Percentiles rank a stretch among this genome's conserved stretches.
Conservation (phyloP, 2,113 vertebrate species). For the Lucifuga dentata region DNA sequence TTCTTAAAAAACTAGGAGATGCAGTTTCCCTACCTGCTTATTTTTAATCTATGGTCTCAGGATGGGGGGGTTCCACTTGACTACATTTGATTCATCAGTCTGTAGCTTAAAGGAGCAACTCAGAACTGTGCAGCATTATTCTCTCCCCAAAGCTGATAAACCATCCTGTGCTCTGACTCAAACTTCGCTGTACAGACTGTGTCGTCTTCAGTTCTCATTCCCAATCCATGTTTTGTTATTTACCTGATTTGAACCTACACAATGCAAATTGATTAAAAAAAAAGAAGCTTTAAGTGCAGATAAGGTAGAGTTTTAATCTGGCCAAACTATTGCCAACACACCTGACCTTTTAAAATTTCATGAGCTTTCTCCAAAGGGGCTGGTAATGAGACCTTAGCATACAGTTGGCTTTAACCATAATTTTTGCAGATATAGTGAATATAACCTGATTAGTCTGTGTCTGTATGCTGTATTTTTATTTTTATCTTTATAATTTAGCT, state of each 20-base stretch:
- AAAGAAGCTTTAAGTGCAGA: slow-evolving; percentile 19
- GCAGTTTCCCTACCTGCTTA: slow-evolving; percentile 39
- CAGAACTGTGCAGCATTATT: slow-evolving; percentile 10
- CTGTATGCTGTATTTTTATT: too few species aligned
- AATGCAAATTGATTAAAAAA: slow-evolving; percentile 40
- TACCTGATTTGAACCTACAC: slow-evolving; percentile 26
- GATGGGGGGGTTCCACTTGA: slow-evolving; percentile 44
- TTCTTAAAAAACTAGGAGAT: slow-evolving; percentile 18
- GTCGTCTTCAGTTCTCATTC: background rate
- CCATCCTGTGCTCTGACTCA: slow-evolving; percentile 7
- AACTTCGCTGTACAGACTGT: background rate
- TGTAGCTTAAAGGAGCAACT: slow-evolving; percentile 40
- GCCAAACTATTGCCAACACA: slow-evolving; percentile 29
- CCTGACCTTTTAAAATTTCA: slow-evolving; percentile 58
- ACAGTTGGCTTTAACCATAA: slow-evolving; percentile 15
- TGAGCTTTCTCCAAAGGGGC: background rate
- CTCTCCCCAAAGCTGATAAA: slow-evolving; percentile 20
- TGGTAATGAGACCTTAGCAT: slow-evolving; percentile 35
- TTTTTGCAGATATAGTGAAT: slow-evolving; percentile 44
- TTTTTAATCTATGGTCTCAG: slow-evolving; percentile 50
- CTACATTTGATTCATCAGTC: slow-evolving; percentile 61
- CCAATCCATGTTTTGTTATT: slow-evolving; percentile 38
- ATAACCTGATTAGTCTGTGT: slow-evolving; percentile 31
- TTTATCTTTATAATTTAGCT: too few species aligned
- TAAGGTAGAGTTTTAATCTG: background rate